These are phyloP conservation scores for Quadroppia sp. DNA, from an alignment of 2,888 invertebrate species.

Conservation along the genomic window DNA sequence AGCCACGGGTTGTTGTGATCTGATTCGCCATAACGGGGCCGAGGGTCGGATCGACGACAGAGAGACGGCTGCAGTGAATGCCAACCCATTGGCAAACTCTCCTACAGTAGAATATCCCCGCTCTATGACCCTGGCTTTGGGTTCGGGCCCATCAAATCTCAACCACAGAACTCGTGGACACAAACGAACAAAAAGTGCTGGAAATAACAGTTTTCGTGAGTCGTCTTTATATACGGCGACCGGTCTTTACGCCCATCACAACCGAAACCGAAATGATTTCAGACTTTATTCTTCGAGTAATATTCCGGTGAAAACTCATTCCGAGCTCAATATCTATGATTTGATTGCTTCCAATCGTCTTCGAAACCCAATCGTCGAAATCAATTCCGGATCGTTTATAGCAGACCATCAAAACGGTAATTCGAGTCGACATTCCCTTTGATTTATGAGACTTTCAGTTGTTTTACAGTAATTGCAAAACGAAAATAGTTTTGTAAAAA, in stretches of 20 bases:
- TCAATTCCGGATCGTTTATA: background rate
- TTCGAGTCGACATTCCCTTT: background rate
- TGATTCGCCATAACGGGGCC: background rate
- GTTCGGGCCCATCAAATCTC: background rate
- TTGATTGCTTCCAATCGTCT: conserved; percentile 24
- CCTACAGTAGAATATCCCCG: background rate
- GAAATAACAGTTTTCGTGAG: conserved; percentile 46
- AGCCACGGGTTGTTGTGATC: conserved; percentile 26
- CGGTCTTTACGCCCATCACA: conserved; percentile 47
- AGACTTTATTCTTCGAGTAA: conserved; percentile 4
- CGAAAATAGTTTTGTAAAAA: background rate
- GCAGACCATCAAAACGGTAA: conserved; percentile 2
- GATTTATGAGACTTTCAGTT: too few relatives aligned
- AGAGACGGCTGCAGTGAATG: background rate
- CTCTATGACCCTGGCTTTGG: background rate
- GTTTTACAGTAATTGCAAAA: too few relatives aligned
- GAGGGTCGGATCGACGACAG: background rate
- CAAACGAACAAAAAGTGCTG: conserved; percentile 48
- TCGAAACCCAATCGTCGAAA: background rate
- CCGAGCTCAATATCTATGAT: conserved; percentile 20
- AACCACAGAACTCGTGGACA: conserved; percentile 42
- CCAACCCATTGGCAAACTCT: background rate
- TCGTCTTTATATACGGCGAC: conserved; percentile 47
- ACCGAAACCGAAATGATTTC: conserved; percentile 18
- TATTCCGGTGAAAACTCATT: conserved; percentile 11